These are phyloP conservation scores for Brachyptera putata DNA, from an alignment of 2,888 invertebrate genomes.

Conservation along the genomic window DNA sequence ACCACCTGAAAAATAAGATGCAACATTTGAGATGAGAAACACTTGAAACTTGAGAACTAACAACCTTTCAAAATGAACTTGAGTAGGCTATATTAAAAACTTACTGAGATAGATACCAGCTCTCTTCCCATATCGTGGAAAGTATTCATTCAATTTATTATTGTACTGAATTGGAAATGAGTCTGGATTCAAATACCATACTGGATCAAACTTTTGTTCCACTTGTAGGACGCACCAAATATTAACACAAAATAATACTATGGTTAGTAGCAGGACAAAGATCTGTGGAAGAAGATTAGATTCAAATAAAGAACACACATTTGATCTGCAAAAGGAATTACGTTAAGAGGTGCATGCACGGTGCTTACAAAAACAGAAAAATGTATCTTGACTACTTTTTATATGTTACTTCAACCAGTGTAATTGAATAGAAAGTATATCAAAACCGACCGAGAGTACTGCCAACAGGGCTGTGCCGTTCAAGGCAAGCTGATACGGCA, in stretches of 20 bases:
- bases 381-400: no score
- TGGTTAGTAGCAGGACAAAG: conserved; percentile 41
- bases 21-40: background rate
- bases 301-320: no score
- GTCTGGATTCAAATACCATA: conserved; percentile 43
- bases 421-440: no score
- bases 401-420: no score
- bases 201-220: conserved; percentile 45
- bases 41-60: background rate
- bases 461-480: no score
- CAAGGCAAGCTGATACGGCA: no score
- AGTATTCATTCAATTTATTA: conserved; percentile 41
- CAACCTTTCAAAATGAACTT: background rate
- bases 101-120: conserved; percentile 41
- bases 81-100: background rate
- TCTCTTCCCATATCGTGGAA: conserved; percentile 43
- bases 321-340: no score
- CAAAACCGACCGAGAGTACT: no score
- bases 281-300: no score
- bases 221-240: conserved; percentile 42
- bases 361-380: no score
- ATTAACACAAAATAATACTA: conserved; percentile 41
- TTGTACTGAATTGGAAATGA: conserved; percentile 43
- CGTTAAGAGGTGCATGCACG: no score
- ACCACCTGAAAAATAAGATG: conserved; percentile 36